These are phyloP conservation scores for human (Homo sapiens) DNA, from an alignment of 2,113 vertebrate genomes.

Conservation along the genomic window DNA sequence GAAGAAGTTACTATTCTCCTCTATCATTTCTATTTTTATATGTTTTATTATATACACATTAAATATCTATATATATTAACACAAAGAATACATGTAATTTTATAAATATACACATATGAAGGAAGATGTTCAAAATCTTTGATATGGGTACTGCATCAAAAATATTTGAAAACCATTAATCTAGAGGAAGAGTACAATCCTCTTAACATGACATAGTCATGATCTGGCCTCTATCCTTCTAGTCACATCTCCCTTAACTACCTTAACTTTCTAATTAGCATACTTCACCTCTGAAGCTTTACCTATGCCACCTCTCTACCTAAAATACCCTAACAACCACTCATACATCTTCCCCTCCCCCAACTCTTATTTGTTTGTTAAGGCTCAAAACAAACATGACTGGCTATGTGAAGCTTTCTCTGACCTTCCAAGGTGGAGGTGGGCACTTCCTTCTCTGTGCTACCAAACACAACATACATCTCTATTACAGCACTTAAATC, in stretches of 20 bases:
- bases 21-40: conserved; percentile 23
- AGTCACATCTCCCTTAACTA: background rate
- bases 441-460: background rate
- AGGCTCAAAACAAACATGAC: background rate
- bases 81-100: background rate
- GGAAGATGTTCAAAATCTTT: background rate
- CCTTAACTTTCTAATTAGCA: background rate
- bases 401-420: background rate
- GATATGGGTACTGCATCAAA: background rate
- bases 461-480: background rate
- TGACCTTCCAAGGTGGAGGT: background rate
- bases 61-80: background rate
- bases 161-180: background rate
- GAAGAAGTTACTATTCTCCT: background rate
- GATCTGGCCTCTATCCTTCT: background rate
- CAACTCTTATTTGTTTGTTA: background rate
- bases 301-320: background rate
- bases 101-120: conserved; percentile 6
- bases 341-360: background rate
- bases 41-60: background rate
- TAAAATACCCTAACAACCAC: background rate
- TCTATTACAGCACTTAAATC: background rate
- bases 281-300: background rate
- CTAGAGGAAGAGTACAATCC: background rate
- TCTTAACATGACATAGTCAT: background rate